A percentile compares a stretch with the other conserved stretches of the same genome.
These are phyloP conservation scores for Esperia sulphurella DNA, from an alignment of 2,888 invertebrate genomes.

Conservation along the genomic window DNA sequence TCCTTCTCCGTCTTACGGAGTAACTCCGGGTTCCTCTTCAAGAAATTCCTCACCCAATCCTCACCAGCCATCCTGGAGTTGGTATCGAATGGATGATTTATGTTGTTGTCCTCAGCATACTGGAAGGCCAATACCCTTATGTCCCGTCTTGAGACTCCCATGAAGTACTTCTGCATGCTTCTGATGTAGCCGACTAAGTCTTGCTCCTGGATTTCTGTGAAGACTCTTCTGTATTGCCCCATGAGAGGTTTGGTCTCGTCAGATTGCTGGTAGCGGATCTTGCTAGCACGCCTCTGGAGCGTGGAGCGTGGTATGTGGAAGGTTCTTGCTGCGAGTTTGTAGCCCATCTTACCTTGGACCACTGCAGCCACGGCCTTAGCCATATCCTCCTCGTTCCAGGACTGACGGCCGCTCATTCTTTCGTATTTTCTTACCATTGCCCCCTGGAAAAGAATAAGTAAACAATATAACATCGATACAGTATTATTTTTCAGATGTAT, in stretches of 20 bases:
- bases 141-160: constrained; percentile 69
- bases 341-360: constrained; percentile 74
- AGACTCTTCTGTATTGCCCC: constrained; percentile 71
- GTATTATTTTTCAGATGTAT: too few relatives aligned
- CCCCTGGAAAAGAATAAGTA: constrained; percentile 43
- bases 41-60: constrained; percentile 74
- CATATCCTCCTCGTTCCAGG: constrained; percentile 75
- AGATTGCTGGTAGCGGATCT: constrained; percentile 64
- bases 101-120: constrained; percentile 65
- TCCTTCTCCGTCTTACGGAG: constrained; percentile 55
- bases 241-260: constrained; percentile 69
- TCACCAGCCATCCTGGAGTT: constrained; percentile 73
- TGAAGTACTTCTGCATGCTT: constrained; percentile 72
- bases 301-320: constrained; percentile 73
- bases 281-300: constrained; percentile 69
- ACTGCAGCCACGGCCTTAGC: constrained; percentile 73
- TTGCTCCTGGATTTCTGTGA: constrained; percentile 71
- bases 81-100: constrained; percentile 68
- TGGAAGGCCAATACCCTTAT: constrained; percentile 73
- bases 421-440: constrained; percentile 75
- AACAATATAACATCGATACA: too few relatives aligned
- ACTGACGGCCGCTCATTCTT: constrained; percentile 73
- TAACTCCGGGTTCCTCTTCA: constrained; percentile 69
- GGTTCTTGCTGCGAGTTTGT: constrained; percentile 70
- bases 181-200: constrained; percentile 72